Conservation (phyloP, 2,113 vertebrate species). For the Gracilinanus agilis region DNA sequence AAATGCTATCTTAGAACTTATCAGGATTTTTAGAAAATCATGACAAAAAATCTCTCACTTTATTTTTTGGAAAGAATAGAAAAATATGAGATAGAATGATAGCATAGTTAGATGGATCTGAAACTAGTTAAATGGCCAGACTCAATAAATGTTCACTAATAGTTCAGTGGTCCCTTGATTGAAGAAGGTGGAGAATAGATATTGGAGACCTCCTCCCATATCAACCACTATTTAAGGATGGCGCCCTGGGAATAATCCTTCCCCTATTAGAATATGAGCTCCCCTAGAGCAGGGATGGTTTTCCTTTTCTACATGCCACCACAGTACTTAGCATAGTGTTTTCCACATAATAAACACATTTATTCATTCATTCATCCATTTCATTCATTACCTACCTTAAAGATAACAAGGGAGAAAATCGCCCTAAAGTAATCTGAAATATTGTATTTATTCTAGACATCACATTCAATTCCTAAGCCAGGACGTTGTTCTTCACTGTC, state of each 20-base stretch:
- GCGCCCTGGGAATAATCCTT: background rate
- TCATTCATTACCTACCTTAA: background rate
- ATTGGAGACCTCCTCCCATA: background rate
- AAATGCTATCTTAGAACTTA: background rate
- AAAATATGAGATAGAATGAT: no score
- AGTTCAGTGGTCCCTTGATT: background rate
- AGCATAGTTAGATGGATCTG: no score
- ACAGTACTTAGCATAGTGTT: background rate
- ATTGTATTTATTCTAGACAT: background rate
- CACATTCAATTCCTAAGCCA: background rate
- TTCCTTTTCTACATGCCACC: background rate
- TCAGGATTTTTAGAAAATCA: no score
- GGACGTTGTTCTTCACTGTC: no score
- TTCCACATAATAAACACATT: background rate
- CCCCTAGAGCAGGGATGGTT: background rate
- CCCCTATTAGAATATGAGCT: background rate
- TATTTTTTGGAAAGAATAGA: no score
- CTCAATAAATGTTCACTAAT: no score
- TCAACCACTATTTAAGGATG: background rate
- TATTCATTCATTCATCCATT: background rate
- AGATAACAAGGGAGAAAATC: background rate
- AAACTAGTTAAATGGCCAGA: no score
- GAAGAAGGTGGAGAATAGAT: background rate
- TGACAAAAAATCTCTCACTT: no score
- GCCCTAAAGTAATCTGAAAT: background rate